Percentiles rank a stretch among this genome's conserved stretches.
These are phyloP conservation scores for Sturmia bella DNA, from an alignment of 2,888 invertebrate species.

Conservation along the genomic window DNA sequence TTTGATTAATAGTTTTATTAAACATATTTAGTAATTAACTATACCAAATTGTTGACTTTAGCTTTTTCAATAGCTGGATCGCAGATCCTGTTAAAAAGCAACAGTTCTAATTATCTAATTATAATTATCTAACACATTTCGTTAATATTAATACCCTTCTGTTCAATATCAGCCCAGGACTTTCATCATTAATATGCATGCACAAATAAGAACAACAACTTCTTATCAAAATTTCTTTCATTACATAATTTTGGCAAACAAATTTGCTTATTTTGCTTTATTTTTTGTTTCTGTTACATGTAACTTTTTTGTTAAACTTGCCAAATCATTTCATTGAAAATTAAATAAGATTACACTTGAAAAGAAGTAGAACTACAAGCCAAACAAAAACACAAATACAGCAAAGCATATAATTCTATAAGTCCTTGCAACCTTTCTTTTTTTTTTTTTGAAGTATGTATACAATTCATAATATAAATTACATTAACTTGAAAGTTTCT, in stretches of 20 bases:
- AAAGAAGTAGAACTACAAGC: slow-evolving; percentile 41
- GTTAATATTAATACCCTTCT: no score
- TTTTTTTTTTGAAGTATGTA: slow-evolving; percentile 43
- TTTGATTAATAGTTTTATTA: no score
- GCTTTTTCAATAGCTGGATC: no score
- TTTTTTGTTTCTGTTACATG: not conserved
- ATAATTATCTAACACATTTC: no score
- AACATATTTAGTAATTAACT: no score
- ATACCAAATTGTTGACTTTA: no score
- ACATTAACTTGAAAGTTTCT: slow-evolving; percentile 63
- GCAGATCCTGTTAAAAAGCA: no score
- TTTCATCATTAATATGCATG: no score
- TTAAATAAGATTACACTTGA: slow-evolving; percentile 62
- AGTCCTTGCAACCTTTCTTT: slow-evolving; percentile 47
- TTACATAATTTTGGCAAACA: not conserved
- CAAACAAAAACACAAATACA: slow-evolving; percentile 38
- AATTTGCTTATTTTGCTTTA: slow-evolving; percentile 1
- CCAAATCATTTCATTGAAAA: slow-evolving; percentile 52
- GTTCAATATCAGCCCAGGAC: no score
- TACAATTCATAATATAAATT: slow-evolving; percentile 68
- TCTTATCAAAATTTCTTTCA: not conserved
- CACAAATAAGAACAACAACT: no score
- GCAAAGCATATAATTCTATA: slow-evolving; percentile 40
- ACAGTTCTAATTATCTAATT: no score
- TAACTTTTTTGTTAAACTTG: slow-evolving; percentile 35